Evolutionary conservation across 2,888 invertebrate genomes (phyloP).

Genomic region (Drosophila melanosoma): DNA sequence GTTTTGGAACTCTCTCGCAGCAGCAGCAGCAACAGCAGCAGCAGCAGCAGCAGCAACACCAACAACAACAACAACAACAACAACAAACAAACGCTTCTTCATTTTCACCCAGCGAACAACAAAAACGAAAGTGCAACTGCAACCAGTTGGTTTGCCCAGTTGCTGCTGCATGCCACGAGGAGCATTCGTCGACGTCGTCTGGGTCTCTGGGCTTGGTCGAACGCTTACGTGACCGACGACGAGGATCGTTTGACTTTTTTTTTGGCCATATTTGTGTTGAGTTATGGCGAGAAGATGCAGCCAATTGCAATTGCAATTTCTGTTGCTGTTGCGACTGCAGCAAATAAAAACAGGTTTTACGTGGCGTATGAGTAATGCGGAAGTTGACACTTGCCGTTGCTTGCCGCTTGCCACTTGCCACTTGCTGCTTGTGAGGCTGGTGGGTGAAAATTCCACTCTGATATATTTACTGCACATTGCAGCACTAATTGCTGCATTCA

Average conservation of each 20-base stretch:
- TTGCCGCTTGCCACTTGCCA: conserved; percentile 22
- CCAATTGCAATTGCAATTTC: conserved; percentile 18
- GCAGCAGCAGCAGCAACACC: conserved; percentile 43
- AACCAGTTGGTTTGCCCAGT: conserved; percentile 66
- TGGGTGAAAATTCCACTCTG: conserved; percentile 70
- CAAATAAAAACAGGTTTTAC: conserved; percentile 56
- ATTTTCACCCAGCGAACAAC: conserved; percentile 70
- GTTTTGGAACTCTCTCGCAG: conserved; percentile 60
- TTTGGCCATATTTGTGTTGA: conserved; percentile 77
- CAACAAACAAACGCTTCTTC: conserved; percentile 72
- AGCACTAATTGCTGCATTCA: conserved; percentile 64
- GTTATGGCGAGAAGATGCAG: conserved; percentile 76
- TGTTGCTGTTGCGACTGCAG: conserved; percentile 8
- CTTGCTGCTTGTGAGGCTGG: conserved; percentile 38
- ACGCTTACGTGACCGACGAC: conserved; percentile 71
- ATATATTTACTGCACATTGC: conserved; percentile 68
- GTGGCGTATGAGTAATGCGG: conserved; percentile 76
- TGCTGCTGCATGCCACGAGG: conserved; percentile 32
- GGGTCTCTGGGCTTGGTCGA: conserved; percentile 69
- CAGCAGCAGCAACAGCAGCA: conserved; percentile 15
- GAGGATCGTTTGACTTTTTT: conserved; percentile 73
- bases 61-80: conserved; percentile 44
- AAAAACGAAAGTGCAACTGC: conserved; percentile 74
- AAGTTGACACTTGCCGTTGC: conserved; percentile 74
- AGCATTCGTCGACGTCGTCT: conserved; percentile 35